These are phyloP conservation scores for Brevimyrus niger DNA, from an alignment of 2,113 vertebrate genomes.

Conservation along the genomic window DNA sequence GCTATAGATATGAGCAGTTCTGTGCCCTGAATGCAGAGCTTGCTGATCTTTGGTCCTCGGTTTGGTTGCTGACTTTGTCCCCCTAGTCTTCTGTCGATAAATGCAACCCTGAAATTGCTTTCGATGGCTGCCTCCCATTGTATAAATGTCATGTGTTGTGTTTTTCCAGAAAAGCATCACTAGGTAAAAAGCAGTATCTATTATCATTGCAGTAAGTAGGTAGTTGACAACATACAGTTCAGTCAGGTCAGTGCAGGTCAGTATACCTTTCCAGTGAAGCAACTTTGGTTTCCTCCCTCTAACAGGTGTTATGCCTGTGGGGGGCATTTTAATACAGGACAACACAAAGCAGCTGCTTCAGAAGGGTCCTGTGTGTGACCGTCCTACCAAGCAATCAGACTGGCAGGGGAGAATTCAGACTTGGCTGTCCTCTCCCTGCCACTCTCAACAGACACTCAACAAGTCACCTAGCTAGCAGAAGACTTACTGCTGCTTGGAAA, in stretches of 20 bases:
- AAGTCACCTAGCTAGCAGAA: background rate
- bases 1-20: background rate
- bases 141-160: background rate
- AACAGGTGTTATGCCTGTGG: background rate
- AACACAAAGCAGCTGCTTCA: background rate
- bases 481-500: background rate
- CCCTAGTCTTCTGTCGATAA: background rate
- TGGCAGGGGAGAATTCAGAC: background rate
- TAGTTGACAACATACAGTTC: background rate
- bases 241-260: background rate
- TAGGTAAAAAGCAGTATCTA: background rate
- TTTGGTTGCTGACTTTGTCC: background rate
- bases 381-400: background rate
- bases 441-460: background rate
- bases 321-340: background rate
- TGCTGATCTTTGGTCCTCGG: background rate
- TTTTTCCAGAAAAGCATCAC: background rate
- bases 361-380: background rate
- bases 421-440: background rate
- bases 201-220: background rate
- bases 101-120: background rate
- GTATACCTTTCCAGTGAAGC: background rate
- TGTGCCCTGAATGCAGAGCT: background rate
- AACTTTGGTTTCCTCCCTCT: background rate
- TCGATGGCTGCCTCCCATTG: background rate